Evolutionary conservation across 1,140 invertebrate genomes (phyloP).

Genomic region (Pemphigus obesinymphae): DNA sequence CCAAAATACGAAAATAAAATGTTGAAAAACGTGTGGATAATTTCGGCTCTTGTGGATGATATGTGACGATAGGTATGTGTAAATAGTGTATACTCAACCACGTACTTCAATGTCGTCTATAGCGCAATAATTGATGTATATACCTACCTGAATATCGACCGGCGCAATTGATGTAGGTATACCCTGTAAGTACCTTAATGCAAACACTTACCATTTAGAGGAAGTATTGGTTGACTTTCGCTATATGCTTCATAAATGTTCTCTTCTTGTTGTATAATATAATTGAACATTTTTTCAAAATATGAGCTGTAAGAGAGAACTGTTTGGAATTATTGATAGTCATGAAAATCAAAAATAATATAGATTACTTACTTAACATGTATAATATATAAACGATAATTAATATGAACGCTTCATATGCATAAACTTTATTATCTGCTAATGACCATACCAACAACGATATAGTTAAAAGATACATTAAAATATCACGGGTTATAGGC

Average conservation of each 20-base stretch:
- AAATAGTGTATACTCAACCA: no score
- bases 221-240: constrained; percentile 11
- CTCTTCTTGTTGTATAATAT: not conserved
- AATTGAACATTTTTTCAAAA: constrained; percentile 21
- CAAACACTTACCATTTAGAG: constrained; percentile 14
- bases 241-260: not conserved
- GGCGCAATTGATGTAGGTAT: no score
- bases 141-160: no score
- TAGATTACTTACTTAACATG: constrained; percentile 53
- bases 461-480: constrained; percentile 63
- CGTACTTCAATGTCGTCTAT: not conserved
- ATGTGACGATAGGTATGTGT: no score
- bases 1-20: no score
- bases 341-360: not conserved
- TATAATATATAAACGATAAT: constrained; percentile 57
- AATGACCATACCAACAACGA: constrained; percentile 59
- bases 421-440: constrained; percentile 59
- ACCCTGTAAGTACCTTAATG: no score
- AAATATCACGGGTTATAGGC: constrained; percentile 62
- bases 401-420: constrained; percentile 60
- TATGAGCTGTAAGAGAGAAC: constrained; percentile 36
- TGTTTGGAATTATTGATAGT: constrained; percentile 28
- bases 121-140: no score
- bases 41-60: no score
- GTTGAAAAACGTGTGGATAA: no score